Evolutionary conservation across 1,140 invertebrate species (phyloP).

Genomic region (Sipha flava): DNA sequence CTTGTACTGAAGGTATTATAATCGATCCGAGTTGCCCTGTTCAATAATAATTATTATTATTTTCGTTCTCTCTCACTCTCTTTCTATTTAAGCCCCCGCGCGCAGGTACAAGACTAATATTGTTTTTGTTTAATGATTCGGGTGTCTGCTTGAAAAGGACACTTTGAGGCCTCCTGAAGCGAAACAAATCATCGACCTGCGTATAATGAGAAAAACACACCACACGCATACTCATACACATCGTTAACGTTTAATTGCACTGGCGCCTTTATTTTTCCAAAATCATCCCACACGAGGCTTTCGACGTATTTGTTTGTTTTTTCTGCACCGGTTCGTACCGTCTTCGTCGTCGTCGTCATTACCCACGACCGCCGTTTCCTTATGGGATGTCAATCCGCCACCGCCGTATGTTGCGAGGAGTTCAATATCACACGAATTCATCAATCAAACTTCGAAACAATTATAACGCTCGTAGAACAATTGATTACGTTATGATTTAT

Average conservation of each 20-base stretch:
- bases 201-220: background rate
- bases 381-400: background rate
- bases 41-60: background rate
- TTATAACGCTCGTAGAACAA: slow-evolving; percentile 27
- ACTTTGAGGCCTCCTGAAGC: slow-evolving; percentile 25
- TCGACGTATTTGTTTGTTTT: slow-evolving; percentile 13
- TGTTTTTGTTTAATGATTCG: slow-evolving; percentile 23
- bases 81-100: background rate
- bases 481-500: slow-evolving; percentile 27
- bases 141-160: slow-evolving; percentile 15
- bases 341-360: background rate
- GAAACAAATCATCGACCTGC: slow-evolving; percentile 27
- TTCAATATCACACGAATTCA: background rate
- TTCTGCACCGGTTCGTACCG: background rate
- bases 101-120: slow-evolving; percentile 5
- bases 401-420: background rate
- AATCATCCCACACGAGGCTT: background rate
- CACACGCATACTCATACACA: background rate
- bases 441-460: slow-evolving; percentile 30
- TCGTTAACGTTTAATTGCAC: slow-evolving; percentile 25
- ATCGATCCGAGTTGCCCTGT: background rate
- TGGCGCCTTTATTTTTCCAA: slow-evolving; percentile 20
- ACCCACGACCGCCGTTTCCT: background rate
- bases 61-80: background rate
- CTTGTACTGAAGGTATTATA: too few relatives aligned